Percentiles rank a stretch among this genome's conserved stretches.
Conservation (phyloP, 1,140 invertebrate species). For the Dufourea novaeangliae region DNA sequence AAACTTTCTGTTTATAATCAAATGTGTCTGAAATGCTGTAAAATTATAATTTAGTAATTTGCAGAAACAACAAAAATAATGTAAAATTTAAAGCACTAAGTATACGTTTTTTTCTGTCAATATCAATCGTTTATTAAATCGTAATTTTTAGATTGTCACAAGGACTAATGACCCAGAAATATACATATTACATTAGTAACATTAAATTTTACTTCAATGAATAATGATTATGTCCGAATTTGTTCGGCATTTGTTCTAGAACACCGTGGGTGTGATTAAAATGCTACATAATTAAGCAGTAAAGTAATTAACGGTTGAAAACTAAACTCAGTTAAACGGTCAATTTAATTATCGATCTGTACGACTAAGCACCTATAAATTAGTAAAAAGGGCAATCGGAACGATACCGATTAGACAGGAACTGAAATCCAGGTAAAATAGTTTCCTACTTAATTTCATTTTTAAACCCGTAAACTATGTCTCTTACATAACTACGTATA, state of each 20-base stretch:
- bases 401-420: neutral
- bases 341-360: slow-evolving; percentile 25
- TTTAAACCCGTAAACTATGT: neutral
- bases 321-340: slow-evolving; percentile 7
- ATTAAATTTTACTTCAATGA: neutral
- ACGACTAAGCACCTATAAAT: neutral
- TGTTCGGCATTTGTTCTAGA: neutral
- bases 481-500: neutral
- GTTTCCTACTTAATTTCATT: neutral
- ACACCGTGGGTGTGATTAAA: neutral
- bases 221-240: neutral
- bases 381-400: neutral
- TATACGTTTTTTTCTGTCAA: no score
- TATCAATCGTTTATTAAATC: no score
- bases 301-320: slow-evolving; percentile 12
- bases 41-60: no score
- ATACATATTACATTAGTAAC: neutral
- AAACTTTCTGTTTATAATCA: no score
- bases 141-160: neutral
- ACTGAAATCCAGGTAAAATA: neutral
- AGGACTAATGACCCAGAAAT: neutral
- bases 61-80: no score
- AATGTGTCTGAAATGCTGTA: no score
- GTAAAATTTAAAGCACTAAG: no score
- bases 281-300: neutral